Evolutionary conservation across 2,888 invertebrate species (phyloP), one percentile per base, ranked within the genome.

Genomic region (Callyntrura guangdongensis): DNA sequence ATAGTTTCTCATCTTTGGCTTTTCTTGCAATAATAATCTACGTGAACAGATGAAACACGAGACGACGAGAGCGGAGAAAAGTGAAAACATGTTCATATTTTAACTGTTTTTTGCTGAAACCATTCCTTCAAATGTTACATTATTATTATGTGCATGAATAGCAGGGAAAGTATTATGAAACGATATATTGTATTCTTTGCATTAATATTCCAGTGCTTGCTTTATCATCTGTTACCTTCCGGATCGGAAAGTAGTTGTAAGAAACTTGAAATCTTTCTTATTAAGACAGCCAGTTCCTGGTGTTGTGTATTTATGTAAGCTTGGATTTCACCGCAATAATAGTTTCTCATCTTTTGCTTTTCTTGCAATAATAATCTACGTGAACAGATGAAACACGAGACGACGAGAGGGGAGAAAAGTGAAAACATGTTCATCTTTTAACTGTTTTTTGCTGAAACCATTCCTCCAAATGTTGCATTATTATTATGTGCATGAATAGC

Each of bases 181-280:
- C 45, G n/a, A n/a, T 45, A 72, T 74, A 14, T 79, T 79, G 53
- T 56, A 14, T 79, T 56, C 25, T 69, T 79, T 56, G 3, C 25
- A 79, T 79, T 86, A 81, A 89, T 86, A 79, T 92, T 93, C 81
- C 95, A 98, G 98, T 94, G 98, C 98, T 9, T 97, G 97, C 94
- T 98, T 98, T 95, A 96, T 98, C 36, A 95, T 98, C 92, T 36
- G 36, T 6, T 36, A 36, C 36, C 36, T 36, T 6, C 36, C 2
- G 2, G 36, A 36, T 36, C 6, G 6, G n/a, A n/a, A n/a, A n/a
- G n/a, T n/a, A n/a, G n/a, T n/a, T n/a, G n/a, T n/a, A 36, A 36
- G 36, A 36, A 36, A 36, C 6, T 36, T 36, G 36, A 36, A 36
- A 36, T 36, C 36, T 36, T 2, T 6, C 36, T 36, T 36, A 4